phyloP scores from a whole-genome alignment of 2,888 invertebrate genomes.

The Diaperis boleti region DNA sequence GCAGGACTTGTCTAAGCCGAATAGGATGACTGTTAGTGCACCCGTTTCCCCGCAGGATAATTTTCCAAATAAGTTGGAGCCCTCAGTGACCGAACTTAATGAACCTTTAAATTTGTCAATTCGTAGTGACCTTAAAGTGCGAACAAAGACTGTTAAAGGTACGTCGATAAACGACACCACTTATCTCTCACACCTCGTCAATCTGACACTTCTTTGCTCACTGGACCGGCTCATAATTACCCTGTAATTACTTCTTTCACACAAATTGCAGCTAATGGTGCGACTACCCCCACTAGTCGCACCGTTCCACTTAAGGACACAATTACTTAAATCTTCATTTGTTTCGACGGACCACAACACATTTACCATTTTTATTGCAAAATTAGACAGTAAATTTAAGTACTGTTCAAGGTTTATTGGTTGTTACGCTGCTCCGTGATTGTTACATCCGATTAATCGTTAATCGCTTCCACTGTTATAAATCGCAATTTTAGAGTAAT shows the following conservation, averaged over 20 bases:
- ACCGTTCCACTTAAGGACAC: not conserved
- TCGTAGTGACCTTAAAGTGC: conserved; percentile 59
- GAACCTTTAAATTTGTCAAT: conserved; percentile 65
- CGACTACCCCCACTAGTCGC: not conserved
- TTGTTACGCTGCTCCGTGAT: conserved; percentile 20
- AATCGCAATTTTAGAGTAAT: conserved; percentile 22
- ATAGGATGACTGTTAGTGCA: conserved; percentile 45
- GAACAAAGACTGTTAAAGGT: conserved; percentile 62
- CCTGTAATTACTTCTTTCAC: conserved; percentile 16
- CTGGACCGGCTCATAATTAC: conserved; percentile 13
- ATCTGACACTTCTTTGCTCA: conserved; percentile 14
- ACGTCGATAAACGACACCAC: conserved; percentile 41
- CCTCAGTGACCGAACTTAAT: conserved; percentile 55
- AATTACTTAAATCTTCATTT: conserved; percentile 16
- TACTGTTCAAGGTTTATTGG: conserved; percentile 32
- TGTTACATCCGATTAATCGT: conserved; percentile 19
- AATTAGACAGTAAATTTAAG: conserved; percentile 32
- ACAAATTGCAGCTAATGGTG: conserved; percentile 13
- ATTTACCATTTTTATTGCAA: conserved; percentile 23
- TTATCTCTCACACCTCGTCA: conserved; percentile 25
- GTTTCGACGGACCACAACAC: conserved; percentile 8
- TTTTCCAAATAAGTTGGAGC: conserved; percentile 49
- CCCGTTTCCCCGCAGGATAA: conserved; percentile 47
- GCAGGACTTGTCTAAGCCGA: conserved; percentile 36
- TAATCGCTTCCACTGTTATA: conserved; percentile 18